These are phyloP conservation scores for Fratercula arctica DNA, from an alignment of 2,797 vertebrate genomes.

Conservation along the genomic window DNA sequence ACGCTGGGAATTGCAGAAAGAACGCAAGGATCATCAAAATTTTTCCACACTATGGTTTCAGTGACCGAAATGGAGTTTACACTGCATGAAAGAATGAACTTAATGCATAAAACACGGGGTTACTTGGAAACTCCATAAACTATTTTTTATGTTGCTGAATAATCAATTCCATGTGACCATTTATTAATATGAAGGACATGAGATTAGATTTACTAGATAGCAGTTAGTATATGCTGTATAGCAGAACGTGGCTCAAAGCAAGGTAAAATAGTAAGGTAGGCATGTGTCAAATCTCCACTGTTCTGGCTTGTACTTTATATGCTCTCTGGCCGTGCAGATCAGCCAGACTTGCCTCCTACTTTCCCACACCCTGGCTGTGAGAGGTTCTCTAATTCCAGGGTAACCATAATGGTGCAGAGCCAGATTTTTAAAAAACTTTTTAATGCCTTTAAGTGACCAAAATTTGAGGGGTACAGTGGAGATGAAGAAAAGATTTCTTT, in stretches of 20 bases:
- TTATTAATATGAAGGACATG: not conserved
- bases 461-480: not conserved
- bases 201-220: not conserved
- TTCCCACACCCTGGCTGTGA: not conserved
- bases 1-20: not conserved
- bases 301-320: not conserved
- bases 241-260: not conserved
- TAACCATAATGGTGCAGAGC: not conserved
- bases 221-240: not conserved
- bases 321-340: not conserved
- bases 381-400: not conserved
- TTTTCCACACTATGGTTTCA: not conserved
- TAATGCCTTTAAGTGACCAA: not conserved
- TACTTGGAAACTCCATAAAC: not conserved
- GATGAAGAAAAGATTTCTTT: not conserved
- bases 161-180: not conserved
- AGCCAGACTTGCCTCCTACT: not conserved
- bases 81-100: not conserved
- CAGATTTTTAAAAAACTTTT: not conserved
- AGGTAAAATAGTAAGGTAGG: not conserved
- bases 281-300: not conserved
- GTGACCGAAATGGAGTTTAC: not conserved
- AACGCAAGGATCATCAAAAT: not conserved
- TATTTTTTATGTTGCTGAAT: not conserved
- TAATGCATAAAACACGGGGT: not conserved